Percentiles rank a stretch among this genome's conserved stretches.
These are phyloP conservation scores for Choristoneura fumiferana DNA, from an alignment of 1,140 invertebrate species.

Conservation along the genomic window DNA sequence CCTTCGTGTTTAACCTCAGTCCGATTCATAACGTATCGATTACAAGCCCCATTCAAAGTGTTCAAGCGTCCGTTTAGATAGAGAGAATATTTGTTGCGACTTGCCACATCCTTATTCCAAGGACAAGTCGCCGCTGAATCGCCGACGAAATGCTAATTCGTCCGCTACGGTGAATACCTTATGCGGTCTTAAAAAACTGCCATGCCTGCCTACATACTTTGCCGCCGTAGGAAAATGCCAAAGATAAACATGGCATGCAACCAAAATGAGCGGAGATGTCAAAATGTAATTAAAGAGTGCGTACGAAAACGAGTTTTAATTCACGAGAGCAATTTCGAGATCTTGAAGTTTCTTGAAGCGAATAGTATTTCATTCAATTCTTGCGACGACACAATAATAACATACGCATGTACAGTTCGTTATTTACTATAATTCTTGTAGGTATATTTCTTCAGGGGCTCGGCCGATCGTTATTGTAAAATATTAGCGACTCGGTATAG, in stretches of 20 bases:
- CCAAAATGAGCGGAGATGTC: slow-evolving; percentile 5
- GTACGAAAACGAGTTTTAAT: slow-evolving; percentile 29
- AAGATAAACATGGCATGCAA: slow-evolving; percentile 31
- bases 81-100: slow-evolving; percentile 23
- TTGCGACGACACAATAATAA: not conserved
- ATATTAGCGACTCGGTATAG: not conserved
- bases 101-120: slow-evolving; percentile 71
- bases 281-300: slow-evolving; percentile 1
- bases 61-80: slow-evolving; percentile 46
- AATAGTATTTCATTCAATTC: too few species aligned
- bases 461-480: not conserved
- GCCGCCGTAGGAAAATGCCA: slow-evolving; percentile 36
- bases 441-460: not conserved
- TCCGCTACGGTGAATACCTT: slow-evolving; percentile 61
- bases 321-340: not conserved
- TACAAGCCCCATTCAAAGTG: slow-evolving; percentile 20
- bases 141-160: slow-evolving; percentile 66
- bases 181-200: slow-evolving; percentile 45
- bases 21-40: slow-evolving; percentile 12
- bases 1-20: slow-evolving; percentile 7
- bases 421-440: not conserved
- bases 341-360: too few species aligned
- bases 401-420: not conserved
- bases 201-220: slow-evolving; percentile 33
- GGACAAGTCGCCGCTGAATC: slow-evolving; percentile 52